Evolutionary conservation across 2,797 vertebrate species (phyloP).

Genomic region (Enteromius mattozi): DNA sequence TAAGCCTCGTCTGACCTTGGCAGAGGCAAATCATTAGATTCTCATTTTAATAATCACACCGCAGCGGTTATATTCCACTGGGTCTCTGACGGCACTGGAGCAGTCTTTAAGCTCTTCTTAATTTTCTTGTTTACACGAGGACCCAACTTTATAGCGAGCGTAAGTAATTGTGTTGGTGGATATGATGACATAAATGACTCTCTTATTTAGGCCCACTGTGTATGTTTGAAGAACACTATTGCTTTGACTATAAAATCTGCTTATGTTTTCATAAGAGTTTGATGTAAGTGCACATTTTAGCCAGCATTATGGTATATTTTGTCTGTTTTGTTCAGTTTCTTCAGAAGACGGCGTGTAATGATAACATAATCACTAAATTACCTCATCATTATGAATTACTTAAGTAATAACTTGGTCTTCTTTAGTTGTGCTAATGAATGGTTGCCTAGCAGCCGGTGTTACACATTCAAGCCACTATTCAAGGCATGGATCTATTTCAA

Average conservation of each 20-base stretch:
- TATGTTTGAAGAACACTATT: conserved; percentile 30
- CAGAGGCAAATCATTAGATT: conserved; percentile 87
- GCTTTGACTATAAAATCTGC: conserved; percentile 4
- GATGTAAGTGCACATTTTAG: not conserved
- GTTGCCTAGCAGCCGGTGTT: conserved; percentile 52
- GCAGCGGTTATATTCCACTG: conserved; percentile 84
- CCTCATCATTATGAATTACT: conserved; percentile 49
- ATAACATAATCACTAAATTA: conserved; percentile 50
- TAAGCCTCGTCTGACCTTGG: conserved; percentile 86
- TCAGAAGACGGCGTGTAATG: not conserved
- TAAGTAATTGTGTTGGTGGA: conserved; percentile 30
- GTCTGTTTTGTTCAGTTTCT: not conserved
- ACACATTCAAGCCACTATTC: conserved; percentile 40
- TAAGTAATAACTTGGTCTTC: conserved; percentile 49
- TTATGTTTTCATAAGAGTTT: not conserved
- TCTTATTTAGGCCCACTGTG: conserved; percentile 14
- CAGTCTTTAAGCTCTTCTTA: conserved; percentile 64
- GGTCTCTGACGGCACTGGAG: conserved; percentile 79
- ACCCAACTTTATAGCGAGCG: conserved; percentile 25
- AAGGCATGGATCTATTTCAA: conserved; percentile 28
- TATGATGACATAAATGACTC: conserved; percentile 40
- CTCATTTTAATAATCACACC: conserved; percentile 81
- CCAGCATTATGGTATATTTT: conserved; percentile 22
- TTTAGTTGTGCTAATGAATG: conserved; percentile 49
- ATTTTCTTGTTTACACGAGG: conserved; percentile 44